Base-by-base conservation (phyloP, 2,888 invertebrate genomes). In the Aspidiotus rigidus region DNA sequence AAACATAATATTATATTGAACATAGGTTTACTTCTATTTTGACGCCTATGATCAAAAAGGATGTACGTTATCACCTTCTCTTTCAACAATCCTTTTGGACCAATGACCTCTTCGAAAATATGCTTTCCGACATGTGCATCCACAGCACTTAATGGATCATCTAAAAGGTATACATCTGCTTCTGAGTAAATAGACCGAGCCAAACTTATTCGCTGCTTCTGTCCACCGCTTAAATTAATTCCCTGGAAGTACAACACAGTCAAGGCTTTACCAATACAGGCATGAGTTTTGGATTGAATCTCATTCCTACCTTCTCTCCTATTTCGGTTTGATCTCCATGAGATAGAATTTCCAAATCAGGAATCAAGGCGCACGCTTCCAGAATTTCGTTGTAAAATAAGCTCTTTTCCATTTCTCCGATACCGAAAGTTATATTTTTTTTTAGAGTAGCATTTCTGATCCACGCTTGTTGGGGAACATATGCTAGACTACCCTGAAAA, bases 251-350 rank as follows among this genome's bases (percentile, higher is more conserved):
- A n/a, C n/a, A n/a, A n/a, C n/a, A n/a, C n/a, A n/a, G n/a, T n/a
- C n/a, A n/a, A n/a, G n/a, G n/a, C n/a, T n/a, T n/a, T n/a, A n/a
- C n/a, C n/a, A n/a, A n/a, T n/a, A n/a, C n/a, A n/a, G n/a, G n/a
- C n/a, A n/a, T n/a, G n/a, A n/a, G n/a, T n/a, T n/a, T n/a, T n/a
- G n/a, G n/a, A n/a, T n/a, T n/a, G n/a, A n/a, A n/a, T n/a, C n/a
- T n/a, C n/a, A n/a, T 61, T 15, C 17, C 55, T 53, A 60, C 69
- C 13, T 69, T 69, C 54, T 60, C 61, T 15, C 99, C 99, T 74
- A 99, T 98, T 82, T 99, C 98, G 0, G 98, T 99, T 77, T 86
- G 84, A 81, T 99, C 98, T 0, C 97, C 95, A n/a, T 89, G 95
- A 0, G 93, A 91, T 54, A 99, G 79, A 80, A 97, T 93, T 62